These are phyloP conservation scores for Cnemophilus loriae DNA, from an alignment of 2,113 vertebrate genomes.

Conservation along the genomic window DNA sequence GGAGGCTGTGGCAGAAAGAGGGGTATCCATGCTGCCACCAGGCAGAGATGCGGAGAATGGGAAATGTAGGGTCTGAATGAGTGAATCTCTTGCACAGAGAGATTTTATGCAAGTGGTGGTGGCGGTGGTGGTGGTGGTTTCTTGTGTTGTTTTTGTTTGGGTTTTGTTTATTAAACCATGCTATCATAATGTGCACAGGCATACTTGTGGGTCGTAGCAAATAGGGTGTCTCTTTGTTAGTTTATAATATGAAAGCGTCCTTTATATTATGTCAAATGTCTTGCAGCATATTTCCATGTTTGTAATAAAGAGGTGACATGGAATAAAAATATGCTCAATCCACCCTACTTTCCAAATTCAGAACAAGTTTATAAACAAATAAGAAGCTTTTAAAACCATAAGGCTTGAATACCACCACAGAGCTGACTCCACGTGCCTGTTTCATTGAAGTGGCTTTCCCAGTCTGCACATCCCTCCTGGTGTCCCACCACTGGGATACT, in stretches of 20 bases:
- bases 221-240: neutral
- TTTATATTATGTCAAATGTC: neutral
- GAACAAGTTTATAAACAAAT: neutral
- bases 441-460: neutral
- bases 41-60: neutral
- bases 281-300: neutral
- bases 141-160: neutral
- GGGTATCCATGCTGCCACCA: neutral
- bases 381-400: neutral
- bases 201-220: neutral
- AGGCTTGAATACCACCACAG: neutral
- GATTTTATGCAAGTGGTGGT: neutral
- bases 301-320: neutral
- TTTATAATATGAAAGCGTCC: neutral
- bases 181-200: neutral
- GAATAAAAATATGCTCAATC: neutral
- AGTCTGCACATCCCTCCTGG: neutral
- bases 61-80: neutral
- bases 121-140: neutral
- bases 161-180: neutral
- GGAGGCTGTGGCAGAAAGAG: neutral
- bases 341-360: neutral
- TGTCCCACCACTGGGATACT: neutral
- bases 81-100: neutral
- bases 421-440: accelerated